Evolutionary conservation across 1,140 invertebrate species (phyloP), one percentile per base, ranked within the genome.

Genomic region (Bombyx mandarina): DNA sequence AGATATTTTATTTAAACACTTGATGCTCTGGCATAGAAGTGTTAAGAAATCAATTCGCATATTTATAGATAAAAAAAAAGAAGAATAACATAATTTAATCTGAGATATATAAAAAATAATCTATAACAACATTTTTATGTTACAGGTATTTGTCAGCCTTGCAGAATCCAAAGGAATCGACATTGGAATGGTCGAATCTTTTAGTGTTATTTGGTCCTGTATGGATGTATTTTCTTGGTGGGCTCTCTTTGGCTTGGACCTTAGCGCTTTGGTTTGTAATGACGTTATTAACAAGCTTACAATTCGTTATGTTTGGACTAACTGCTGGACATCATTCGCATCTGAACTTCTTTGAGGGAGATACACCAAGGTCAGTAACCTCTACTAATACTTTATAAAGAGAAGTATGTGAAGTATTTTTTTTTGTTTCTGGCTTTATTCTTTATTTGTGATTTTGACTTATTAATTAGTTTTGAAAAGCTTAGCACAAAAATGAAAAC

Each of bases 301-400:
- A 90, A 9, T 94, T 95, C 73, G 80, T 79, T 7, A 56, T 91
- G 3, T 90, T 93, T 52, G 94, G 93, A 0, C 51, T 96, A 3
- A 94, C 92, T 69, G 95, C 93, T 8, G 94, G 92, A 22, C 95
- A 97, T 89, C 94, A 96, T 79, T 91, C 93, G 76, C 93, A 94
- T 1, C 90, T 92, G 43, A 93, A 94, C 55, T 95, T 95, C 81
- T 95, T 96, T 67, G 94, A 96, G 68, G 94, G 94, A 7, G 95
- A 96, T 73, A 77, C 89, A 22, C 82, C 91, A 44, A 88, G 90
- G 89, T 92, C 88, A 76, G 50, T 52, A 43, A 4, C 6, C 46
- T 44, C 8, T 51, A 35, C 26, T 35, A 35, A 35, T 35, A 3
- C 26, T 35, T 35, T 35, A 35, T 35, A 3, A 35, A 5, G 26